phyloP scores from a whole-genome alignment of 2,888 invertebrate species.

The Argyresthia albistria region DNA sequence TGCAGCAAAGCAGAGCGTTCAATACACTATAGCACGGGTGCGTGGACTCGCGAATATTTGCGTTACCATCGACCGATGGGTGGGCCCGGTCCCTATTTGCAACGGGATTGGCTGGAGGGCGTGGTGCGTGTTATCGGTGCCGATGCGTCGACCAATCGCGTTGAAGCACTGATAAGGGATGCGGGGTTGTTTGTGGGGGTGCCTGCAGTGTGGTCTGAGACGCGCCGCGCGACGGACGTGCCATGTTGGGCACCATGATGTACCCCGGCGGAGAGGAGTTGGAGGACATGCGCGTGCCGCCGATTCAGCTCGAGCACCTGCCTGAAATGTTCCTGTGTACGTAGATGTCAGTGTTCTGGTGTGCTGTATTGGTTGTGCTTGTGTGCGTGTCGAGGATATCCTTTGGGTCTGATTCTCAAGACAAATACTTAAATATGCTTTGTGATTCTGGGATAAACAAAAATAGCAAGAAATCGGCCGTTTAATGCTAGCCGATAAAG shows the following conservation, averaged over 20 bases:
- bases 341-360: constrained; percentile 32
- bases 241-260: constrained; percentile 69
- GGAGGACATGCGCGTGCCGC: constrained; percentile 78
- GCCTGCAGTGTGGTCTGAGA: constrained; percentile 51
- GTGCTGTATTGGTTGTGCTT: constrained; percentile 2
- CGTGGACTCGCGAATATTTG: constrained; percentile 34
- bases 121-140: constrained; percentile 58
- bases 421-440: too few species aligned
- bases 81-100: constrained; percentile 28
- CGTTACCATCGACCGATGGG: constrained; percentile 60
- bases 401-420: neutral
- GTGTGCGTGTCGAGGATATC: constrained; percentile 1
- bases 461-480: too few species aligned
- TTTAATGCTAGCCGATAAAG: too few species aligned
- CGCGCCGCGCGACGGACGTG: constrained; percentile 46
- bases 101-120: constrained; percentile 56
- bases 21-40: constrained; percentile 37
- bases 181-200: constrained; percentile 54
- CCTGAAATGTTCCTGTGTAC: constrained; percentile 82
- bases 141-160: constrained; percentile 45
- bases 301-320: constrained; percentile 80
- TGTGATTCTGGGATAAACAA: too few species aligned
- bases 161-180: constrained; percentile 49
- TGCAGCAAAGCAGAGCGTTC: constrained; percentile 45
- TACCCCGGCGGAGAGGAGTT: constrained; percentile 55